These are phyloP conservation scores for Megaptera novaeangliae DNA, from an alignment of 2,113 vertebrate species.

Conservation along the genomic window DNA sequence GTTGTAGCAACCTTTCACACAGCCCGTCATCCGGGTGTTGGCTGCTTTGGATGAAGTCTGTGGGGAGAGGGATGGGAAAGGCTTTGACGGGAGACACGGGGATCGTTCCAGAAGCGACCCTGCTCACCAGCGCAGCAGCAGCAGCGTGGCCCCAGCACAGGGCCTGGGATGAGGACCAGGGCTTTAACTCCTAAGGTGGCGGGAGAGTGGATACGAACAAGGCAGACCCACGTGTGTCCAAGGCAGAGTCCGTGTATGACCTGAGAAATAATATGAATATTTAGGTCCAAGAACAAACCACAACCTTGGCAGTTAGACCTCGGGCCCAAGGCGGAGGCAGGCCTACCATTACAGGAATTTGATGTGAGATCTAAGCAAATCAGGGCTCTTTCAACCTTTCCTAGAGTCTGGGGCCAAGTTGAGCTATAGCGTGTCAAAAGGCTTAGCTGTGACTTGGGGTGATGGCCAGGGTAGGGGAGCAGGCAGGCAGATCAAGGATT, in stretches of 20 bases:
- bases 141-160: not conserved
- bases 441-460: not conserved
- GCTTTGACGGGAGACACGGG: not conserved
- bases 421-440: not conserved
- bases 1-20: not conserved
- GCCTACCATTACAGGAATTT: not conserved
- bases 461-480: not conserved
- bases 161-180: not conserved
- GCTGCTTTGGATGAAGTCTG: not conserved
- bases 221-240: too few species aligned
- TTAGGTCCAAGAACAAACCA: not conserved
- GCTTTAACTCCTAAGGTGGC: not conserved
- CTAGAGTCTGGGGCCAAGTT: not conserved
- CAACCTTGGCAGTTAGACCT: not conserved
- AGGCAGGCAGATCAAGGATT: not conserved
- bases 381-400: not conserved
- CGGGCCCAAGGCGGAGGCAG: not conserved
- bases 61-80: not conserved
- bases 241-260: not conserved
- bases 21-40: not conserved
- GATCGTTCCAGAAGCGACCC: not conserved
- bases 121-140: too few species aligned
- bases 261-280: not conserved
- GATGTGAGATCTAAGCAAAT: not conserved
- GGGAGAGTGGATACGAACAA: not conserved